Base-by-base conservation (phyloP, 2,797 vertebrate species). In the Molossus molossus region DNA sequence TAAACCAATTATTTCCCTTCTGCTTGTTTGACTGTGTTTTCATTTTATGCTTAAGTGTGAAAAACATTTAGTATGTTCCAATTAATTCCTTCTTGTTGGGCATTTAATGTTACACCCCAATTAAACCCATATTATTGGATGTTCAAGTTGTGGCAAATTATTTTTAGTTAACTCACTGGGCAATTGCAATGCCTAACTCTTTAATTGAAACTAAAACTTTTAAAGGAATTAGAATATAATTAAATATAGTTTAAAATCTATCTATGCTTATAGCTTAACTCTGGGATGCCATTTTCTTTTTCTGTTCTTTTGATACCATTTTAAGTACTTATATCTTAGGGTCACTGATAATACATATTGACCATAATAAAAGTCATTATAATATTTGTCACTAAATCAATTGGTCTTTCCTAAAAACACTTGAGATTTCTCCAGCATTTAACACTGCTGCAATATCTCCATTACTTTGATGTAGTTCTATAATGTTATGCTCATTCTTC, bases 121-220 rank as follows among this genome's bases (percentile, higher is more conserved):
- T 95, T 94, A 95, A 95, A 92, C 0, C 8, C 64, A 72, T 75
- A 75, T 83, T 91, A 88, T 33, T 50, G 17, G 40, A 67, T 83
- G 82, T 23, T 83, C 48, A 95, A 91, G 18, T 86, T 90, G 33
- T 94, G 45, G 77, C 67, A 94, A 87, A 85, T 92, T 96, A 96
- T 85, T 95, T 96, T 81, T 79, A 75, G 77, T 64, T 97, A 96
- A 73, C 45, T 94, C 58, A 50, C 13, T 58, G 10, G 48, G 55
- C 37, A 93, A 75, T 77, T 96, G 4, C 23, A 64, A 48, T 65
- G 72, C 72, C 18, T 76, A 73, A 73, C 25, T 40, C 27, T 81
- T 87, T 87, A 96, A 96, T 25, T 94, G 45, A 64, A 83, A 33
- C 18, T 64, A 80, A 93, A 93, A 13, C 8, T n/a, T 79, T 84